Percentiles rank a stretch among this genome's conserved stretches.
phyloP scores from a whole-genome alignment of 2,113 vertebrate species.

The Macrotis lagotis region DNA sequence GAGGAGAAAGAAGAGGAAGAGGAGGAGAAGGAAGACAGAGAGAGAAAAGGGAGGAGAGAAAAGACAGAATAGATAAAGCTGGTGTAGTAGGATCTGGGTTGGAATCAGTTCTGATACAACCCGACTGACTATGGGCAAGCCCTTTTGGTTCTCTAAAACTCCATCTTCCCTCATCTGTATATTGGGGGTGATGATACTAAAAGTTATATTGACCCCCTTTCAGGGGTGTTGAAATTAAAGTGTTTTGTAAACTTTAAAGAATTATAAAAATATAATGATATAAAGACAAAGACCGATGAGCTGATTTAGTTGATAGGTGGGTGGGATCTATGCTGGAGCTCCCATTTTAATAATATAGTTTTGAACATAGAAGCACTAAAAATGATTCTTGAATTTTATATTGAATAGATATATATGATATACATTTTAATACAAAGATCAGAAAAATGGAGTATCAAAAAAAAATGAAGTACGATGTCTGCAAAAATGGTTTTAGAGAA shows the following conservation, averaged over 20 bases:
- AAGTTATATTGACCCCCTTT: background rate
- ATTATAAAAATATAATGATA: background rate
- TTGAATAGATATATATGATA: background rate
- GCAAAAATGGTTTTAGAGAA: background rate
- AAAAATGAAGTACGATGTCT: background rate
- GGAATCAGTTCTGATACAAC: background rate
- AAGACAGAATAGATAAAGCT: background rate
- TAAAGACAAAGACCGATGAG: background rate
- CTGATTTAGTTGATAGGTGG: background rate
- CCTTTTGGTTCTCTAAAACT: background rate
- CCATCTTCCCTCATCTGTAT: background rate
- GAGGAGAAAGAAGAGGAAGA: too few relatives aligned
- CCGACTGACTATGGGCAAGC: background rate
- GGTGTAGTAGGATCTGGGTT: background rate
- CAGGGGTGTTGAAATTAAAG: background rate
- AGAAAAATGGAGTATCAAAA: background rate
- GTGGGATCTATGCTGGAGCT: background rate
- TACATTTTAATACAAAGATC: background rate
- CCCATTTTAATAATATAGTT: background rate
- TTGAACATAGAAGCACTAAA: background rate
- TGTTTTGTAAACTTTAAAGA: background rate
- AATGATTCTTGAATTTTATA: background rate
- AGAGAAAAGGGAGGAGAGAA: fast-evolving
- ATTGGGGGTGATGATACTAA: background rate
- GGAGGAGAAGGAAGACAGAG: fast-evolving